Evolutionary conservation across 2,888 invertebrate genomes (phyloP).

Genomic region (Machimus rusticus): DNA sequence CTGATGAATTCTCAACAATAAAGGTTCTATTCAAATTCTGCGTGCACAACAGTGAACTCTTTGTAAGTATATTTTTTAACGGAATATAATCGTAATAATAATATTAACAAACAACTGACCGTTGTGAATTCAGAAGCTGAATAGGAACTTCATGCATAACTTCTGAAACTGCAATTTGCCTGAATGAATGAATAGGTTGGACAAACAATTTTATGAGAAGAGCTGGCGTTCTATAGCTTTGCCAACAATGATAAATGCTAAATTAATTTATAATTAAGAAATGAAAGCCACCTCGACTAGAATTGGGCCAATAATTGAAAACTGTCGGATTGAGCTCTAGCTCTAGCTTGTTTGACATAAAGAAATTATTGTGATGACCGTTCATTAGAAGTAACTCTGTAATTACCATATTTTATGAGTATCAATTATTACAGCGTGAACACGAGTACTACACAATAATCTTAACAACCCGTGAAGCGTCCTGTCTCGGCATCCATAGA

Average conservation of each 20-base stretch:
- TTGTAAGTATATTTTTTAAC: background rate
- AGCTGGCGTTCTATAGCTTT: background rate
- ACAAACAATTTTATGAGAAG: background rate
- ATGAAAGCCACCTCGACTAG: background rate
- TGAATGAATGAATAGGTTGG: background rate
- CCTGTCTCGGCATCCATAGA: background rate
- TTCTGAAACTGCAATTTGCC: background rate
- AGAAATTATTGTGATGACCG: background rate
- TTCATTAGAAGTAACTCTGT: background rate
- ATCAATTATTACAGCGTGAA: background rate
- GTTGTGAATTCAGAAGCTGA: background rate
- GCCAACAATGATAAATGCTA: background rate
- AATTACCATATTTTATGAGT: background rate
- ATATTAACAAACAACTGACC: background rate
- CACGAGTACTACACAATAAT: background rate
- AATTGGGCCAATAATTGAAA: slow-evolving; percentile 2
- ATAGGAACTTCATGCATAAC: background rate
- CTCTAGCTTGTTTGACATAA: background rate
- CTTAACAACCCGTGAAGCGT: background rate
- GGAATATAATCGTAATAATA: background rate
- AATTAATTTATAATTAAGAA: background rate
- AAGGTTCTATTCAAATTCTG: background rate
- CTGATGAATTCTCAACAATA: background rate
- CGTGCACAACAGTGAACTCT: background rate
- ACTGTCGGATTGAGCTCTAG: background rate